Evolutionary conservation across 2,113 vertebrate species (phyloP), one percentile per base, ranked within the genome.

Genomic region (Silurus glanis): DNA sequence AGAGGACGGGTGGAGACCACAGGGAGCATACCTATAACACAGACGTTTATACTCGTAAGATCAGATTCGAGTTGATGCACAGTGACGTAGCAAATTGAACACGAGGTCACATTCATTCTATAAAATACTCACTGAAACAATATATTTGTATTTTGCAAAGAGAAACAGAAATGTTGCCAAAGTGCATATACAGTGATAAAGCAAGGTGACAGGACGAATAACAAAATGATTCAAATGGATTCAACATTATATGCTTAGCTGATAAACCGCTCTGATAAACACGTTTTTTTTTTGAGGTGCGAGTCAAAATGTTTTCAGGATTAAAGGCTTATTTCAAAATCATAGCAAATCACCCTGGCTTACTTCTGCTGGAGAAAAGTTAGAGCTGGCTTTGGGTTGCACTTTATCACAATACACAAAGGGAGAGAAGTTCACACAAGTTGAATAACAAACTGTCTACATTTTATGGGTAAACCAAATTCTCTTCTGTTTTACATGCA

Each of bases 1-100:
- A 97, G 90, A 0, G 95, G 94, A 79, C 90, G 87, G 0, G 95
- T 96, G 87, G 96, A 96, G 90, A 96, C 94, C 61, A 96, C 95
- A 1, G 95, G 96, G 62, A 97, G 86, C 95, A 97, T 97, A 83
- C 96, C 95, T 95, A 90, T 3, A 28, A 61, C 9, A 84, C 7
- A 13, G 14, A 53, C 0, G 49, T 13, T 64, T 49, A 37, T n/a
- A 55, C 19, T 37, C 2, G 21, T 28, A 16, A 83, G 79, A 23
- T 3, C 49, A 76, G 21, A 37, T 37, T 37, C 28, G 28, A 37
- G 28, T 37, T 37, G 28, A 37, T 37, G 28, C 28, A 37, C 28
- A 37, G 3, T 10, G 51, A 53, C 53, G 47, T n/a, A 53, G 72
- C 21, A 51, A 75, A 75, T 9, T 23, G 14, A 47, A 23, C 13